Evolutionary conservation across 2,888 invertebrate species (phyloP).

Genomic region (Empis livida): DNA sequence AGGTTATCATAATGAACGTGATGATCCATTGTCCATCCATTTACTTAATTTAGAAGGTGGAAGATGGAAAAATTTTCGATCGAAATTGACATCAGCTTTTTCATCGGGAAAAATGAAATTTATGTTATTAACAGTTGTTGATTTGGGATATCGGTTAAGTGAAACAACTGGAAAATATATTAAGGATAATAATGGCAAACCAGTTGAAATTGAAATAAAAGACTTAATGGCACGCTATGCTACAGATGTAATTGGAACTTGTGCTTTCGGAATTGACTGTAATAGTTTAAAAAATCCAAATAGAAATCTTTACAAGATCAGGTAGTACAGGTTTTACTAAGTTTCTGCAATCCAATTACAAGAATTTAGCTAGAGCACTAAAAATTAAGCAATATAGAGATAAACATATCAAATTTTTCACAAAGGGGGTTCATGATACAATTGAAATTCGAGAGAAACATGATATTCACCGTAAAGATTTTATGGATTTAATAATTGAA

Average conservation of each 20-base stretch:
- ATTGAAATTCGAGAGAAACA: neutral
- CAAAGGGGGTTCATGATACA: neutral
- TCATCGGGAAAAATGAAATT: neutral
- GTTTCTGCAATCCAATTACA: neutral
- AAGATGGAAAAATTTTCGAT: neutral
- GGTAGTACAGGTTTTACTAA: neutral
- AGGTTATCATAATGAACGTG: slow-evolving; percentile 22
- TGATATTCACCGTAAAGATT: neutral
- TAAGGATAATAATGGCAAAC: neutral
- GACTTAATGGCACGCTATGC: neutral
- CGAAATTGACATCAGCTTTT: neutral
- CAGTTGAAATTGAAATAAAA: neutral
- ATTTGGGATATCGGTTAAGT: slow-evolving; percentile 18
- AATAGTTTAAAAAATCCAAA: slow-evolving; percentile 1
- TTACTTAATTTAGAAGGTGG: slow-evolving; percentile 11
- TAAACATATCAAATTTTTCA: neutral
- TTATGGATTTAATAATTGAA: neutral
- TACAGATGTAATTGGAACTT: neutral
- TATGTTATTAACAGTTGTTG: slow-evolving; percentile 15
- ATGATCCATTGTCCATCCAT: slow-evolving; percentile 34
- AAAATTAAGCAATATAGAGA: slow-evolving; percentile 1
- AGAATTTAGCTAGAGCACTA: neutral
- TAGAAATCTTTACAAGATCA: slow-evolving; percentile 13
- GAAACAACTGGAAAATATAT: neutral
- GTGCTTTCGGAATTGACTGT: neutral